Evolutionary conservation across 1,140 invertebrate species (phyloP).

Genomic region (Leptopilina boulardi): DNA sequence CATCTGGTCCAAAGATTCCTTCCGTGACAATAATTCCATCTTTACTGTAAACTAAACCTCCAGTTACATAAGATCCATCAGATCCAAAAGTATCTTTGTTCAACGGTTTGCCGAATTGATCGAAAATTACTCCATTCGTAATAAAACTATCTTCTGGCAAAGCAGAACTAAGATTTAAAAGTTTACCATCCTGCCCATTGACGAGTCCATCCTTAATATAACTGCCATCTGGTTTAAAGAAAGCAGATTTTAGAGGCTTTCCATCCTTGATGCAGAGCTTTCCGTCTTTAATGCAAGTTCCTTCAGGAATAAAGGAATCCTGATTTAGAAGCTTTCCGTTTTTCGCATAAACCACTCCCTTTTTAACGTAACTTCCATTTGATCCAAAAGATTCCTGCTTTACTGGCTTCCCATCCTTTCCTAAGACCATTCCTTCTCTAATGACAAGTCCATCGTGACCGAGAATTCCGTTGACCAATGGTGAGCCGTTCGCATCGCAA

Average conservation of each 20-base stretch:
- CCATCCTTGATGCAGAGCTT: slow-evolving; percentile 67
- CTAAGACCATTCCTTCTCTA: slow-evolving; percentile 66
- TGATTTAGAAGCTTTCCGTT: slow-evolving; percentile 69
- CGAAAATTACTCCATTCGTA: slow-evolving; percentile 68
- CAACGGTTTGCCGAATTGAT: slow-evolving; percentile 61
- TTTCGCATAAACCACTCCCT: slow-evolving; percentile 65
- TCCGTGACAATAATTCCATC: slow-evolving; percentile 65
- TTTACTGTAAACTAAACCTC: slow-evolving; percentile 65
- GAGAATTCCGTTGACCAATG: slow-evolving; percentile 59
- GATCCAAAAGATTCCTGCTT: slow-evolving; percentile 70
- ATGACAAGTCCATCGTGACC: slow-evolving; percentile 64
- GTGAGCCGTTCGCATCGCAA: slow-evolving; percentile 54
- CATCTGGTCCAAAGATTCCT: slow-evolving; percentile 70
- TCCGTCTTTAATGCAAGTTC: slow-evolving; percentile 68
- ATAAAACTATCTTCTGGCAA: slow-evolving; percentile 68
- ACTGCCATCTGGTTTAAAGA: slow-evolving; percentile 71
- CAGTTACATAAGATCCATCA: slow-evolving; percentile 69
- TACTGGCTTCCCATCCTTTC: slow-evolving; percentile 68
- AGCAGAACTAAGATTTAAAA: slow-evolving; percentile 62
- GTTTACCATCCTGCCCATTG: slow-evolving; percentile 68
- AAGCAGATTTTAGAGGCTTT: slow-evolving; percentile 66
- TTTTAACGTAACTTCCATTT: slow-evolving; percentile 69
- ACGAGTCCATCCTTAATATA: slow-evolving; percentile 69
- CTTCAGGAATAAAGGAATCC: slow-evolving; percentile 69
- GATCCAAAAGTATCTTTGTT: slow-evolving; percentile 68